phyloP scores from a whole-genome alignment of 2,797 vertebrate genomes.

The Danio albolineatus region DNA sequence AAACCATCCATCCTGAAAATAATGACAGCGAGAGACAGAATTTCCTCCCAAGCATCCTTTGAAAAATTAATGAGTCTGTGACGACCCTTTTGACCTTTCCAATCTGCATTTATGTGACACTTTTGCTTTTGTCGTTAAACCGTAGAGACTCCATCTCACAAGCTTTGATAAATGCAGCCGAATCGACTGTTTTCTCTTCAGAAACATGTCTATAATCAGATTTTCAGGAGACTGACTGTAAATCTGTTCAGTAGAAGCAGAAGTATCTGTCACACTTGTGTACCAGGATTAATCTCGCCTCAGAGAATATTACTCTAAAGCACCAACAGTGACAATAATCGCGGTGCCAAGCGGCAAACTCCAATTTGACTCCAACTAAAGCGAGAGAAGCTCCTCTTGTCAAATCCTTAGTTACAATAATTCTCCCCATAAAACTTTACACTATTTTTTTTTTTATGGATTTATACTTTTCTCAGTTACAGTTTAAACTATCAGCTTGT shows the following conservation, averaged over 20 bases:
- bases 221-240: neutral
- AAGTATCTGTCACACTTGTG: constrained; percentile 29
- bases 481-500: too few relatives aligned
- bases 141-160: neutral
- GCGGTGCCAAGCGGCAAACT: neutral
- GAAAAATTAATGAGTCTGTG: constrained; percentile 9
- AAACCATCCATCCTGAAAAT: constrained; percentile 45
- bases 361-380: constrained; percentile 67
- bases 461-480: too few relatives aligned
- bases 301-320: constrained; percentile 41
- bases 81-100: constrained; percentile 40
- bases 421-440: constrained; percentile 54
- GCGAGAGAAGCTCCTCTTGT: constrained; percentile 64
- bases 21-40: constrained; percentile 43
- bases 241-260: constrained; percentile 17
- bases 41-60: neutral
- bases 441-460: too few relatives aligned
- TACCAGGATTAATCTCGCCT: constrained; percentile 37
- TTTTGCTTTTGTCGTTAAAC: neutral
- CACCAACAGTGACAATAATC: constrained; percentile 35
- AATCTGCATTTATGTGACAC: constrained; percentile 14
- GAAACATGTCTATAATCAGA: neutral
- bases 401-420: constrained; percentile 55
- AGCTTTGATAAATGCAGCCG: neutral
- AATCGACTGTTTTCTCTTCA: constrained; percentile 10